Percentiles rank a stretch among this genome's conserved stretches.
Conservation (phyloP, 2,888 invertebrate species). For the Sphaerophoria rueppellii region DNA sequence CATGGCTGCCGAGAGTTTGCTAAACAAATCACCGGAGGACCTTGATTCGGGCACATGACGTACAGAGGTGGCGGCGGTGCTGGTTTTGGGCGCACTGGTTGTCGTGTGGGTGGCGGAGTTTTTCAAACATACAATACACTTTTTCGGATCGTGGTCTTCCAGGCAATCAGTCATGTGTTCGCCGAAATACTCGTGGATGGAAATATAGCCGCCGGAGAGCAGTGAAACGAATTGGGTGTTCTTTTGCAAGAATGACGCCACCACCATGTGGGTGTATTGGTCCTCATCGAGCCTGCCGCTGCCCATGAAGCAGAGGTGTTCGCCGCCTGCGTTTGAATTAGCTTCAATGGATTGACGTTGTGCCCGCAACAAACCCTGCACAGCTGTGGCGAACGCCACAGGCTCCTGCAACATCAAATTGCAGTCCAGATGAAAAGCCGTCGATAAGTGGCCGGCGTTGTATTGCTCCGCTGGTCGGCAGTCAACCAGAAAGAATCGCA, state of each 20-base stretch:
- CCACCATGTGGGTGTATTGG: constrained; percentile 98
- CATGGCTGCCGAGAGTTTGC: constrained; percentile 93
- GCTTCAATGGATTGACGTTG: constrained; percentile 94
- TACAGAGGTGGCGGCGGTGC: constrained; percentile 38
- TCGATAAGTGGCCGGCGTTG: constrained; percentile 97
- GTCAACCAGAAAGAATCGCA: constrained; percentile 97
- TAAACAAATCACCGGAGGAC: constrained; percentile 86
- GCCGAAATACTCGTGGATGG: constrained; percentile 92
- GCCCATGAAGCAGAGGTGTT: constrained; percentile 96
- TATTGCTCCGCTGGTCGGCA: constrained; percentile 98
- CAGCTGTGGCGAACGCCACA: constrained; percentile 95
- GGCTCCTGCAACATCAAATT: constrained; percentile 98
- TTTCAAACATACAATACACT: constrained; percentile 91
- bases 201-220: constrained; percentile 94
- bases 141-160: constrained; percentile 91
- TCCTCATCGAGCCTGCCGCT: constrained; percentile 97
- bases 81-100: too few species aligned
- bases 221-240: constrained; percentile 96
- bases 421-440: constrained; percentile 98
- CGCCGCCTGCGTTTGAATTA: constrained; percentile 92
- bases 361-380: constrained; percentile 93
- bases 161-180: constrained; percentile 91
- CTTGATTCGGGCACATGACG: constrained; percentile 48
- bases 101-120: constrained; percentile 76
- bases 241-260: constrained; percentile 97